Evolutionary conservation across 2,113 vertebrate species (phyloP), one percentile per base, ranked within the genome.

Genomic region (Thermophis baileyi): DNA sequence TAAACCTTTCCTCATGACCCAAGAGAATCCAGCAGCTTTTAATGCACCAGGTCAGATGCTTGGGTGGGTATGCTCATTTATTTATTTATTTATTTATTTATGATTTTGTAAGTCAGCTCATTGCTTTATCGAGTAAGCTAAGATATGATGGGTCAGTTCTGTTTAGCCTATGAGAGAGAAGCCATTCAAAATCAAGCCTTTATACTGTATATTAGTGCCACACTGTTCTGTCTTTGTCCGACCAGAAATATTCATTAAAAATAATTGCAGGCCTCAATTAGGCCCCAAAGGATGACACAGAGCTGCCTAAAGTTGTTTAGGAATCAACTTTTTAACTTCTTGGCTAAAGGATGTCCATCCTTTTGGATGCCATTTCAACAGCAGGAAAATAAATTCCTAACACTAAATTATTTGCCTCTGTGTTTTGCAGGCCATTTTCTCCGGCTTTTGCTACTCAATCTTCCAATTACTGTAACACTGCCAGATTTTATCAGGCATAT

Each of bases 401-500:
- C 90, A 91, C 87, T 94, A 69, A 89, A 91, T 91, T 87, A 89
- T 91, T 93, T 93, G 49, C 87, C 54, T 89, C 22, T 50, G 40
- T 74, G 91, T 46, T 91, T 94, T 93, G 47, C 44, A 91, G 91
- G 46, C 9, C 10, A 54, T 74, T 40, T 89, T 92, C 87, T 90
- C 81, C 1, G 87, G 92, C 89, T 49, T 93, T 90, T 51, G 81
- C 69, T 93, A 30, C 87, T 89, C 53, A 85, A 4, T 47, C n/a
- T 87, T 89, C 90, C 69, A 81, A 93, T 87, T 85, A 87, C 51
- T 87, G 44, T 87, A 93, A 87, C 47, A 35, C 30, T 89, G 74
- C 90, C 89, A 89, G 87, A 91, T 91, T 94, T 91, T 89, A 91
- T 91, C 89, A 89, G 40, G 54, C 46, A 30, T 50, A 55, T 81